Conservation (phyloP, 2,113 vertebrate species). For the Ceratotherium simum region DNA sequence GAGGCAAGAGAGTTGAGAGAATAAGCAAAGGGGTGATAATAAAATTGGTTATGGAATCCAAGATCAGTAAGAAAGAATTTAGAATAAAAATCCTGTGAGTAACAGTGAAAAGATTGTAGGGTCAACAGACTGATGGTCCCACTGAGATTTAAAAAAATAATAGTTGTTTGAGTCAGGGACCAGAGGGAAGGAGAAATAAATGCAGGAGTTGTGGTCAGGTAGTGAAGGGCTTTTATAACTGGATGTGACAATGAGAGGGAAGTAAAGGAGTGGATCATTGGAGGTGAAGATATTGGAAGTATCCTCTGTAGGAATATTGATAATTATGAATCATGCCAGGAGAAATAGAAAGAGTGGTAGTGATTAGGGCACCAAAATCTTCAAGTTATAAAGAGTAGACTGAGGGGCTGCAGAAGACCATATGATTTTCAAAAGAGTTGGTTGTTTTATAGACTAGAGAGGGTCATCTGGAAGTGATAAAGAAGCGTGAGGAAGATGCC, state of each 20-base stretch:
- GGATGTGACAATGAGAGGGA: neutral
- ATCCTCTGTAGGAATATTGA: neutral
- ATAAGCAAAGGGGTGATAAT: neutral
- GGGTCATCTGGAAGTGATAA: neutral
- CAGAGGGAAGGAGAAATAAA: neutral
- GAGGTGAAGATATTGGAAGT: neutral
- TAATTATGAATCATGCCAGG: neutral
- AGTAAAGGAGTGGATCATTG: neutral
- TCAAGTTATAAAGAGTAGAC: neutral
- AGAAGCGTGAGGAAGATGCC: neutral
- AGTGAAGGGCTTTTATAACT: neutral
- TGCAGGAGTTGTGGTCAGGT: neutral
- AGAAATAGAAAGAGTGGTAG: neutral
- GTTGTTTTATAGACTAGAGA: neutral
- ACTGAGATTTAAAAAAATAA: neutral
- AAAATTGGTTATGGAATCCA: neutral
- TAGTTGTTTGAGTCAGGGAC: neutral
- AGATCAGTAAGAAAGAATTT: neutral
- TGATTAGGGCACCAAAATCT: neutral
- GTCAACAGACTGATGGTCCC: neutral
- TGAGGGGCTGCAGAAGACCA: accelerated
- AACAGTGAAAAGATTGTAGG: neutral
- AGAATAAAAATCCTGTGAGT: neutral
- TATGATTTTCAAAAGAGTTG: neutral
- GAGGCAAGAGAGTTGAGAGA: neutral